Percentiles rank a stretch among this genome's conserved stretches.
Conservation (phyloP, 1,140 invertebrate species). For the Drosophila pachea region DNA sequence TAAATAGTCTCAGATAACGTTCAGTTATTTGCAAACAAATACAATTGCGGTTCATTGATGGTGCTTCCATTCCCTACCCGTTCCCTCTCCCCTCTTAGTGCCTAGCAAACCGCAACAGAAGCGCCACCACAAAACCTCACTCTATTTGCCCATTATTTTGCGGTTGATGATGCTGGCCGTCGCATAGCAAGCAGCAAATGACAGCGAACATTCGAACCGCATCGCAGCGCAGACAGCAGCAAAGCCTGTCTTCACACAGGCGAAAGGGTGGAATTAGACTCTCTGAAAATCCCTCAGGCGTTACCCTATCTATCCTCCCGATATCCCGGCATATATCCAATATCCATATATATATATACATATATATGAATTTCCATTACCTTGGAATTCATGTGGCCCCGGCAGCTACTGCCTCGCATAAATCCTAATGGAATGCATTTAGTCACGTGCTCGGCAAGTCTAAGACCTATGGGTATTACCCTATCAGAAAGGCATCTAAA, state of each 20-base stretch:
- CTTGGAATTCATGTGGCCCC: not conserved
- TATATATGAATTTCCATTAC: too few species aligned
- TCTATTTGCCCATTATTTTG: conserved; percentile 49
- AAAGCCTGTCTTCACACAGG: too few species aligned
- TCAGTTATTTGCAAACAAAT: conserved; percentile 77
- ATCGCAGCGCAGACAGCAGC: too few species aligned
- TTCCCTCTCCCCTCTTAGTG: conserved; percentile 1
- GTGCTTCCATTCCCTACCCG: conserved; percentile 55
- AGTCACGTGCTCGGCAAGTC: conserved; percentile 24
- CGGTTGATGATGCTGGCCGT: conserved; percentile 27
- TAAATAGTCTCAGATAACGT: conserved; percentile 76
- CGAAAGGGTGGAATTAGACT: too few species aligned
- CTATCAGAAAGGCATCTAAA: conserved; percentile 35
- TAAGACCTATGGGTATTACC: not conserved
- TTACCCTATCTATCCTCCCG: not conserved
- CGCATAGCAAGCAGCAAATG: conserved; percentile 10
- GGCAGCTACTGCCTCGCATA: conserved; percentile 1
- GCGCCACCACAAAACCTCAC: not conserved
- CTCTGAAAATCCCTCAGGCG: not conserved
- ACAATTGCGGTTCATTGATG: conserved; percentile 77
- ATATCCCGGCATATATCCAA: too few species aligned
- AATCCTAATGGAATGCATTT: conserved; percentile 20
- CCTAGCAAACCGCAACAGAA: conserved; percentile 12
- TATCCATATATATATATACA: too few species aligned
- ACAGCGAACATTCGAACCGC: conserved; percentile 3